Evolutionary conservation across 2,888 invertebrate genomes (phyloP), one percentile per base, ranked within the genome.

Genomic region (Lasioglossum zephyrum): DNA sequence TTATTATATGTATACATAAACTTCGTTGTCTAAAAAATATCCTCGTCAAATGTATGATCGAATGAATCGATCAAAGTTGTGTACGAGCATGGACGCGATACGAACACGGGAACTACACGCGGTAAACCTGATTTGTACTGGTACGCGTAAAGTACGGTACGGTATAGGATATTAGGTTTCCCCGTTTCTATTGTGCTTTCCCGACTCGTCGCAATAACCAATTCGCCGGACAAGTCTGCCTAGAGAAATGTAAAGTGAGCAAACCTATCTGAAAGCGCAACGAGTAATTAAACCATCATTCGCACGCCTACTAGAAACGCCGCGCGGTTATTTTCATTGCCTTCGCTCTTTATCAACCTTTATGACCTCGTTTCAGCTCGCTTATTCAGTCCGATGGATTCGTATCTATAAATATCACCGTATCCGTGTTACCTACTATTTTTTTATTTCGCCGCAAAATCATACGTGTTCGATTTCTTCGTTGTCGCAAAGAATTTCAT

Each of bases 271-370:
- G 90, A 90, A 92, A 91, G 90, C 87, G 85, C 91, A 90, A 90
- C 89, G 89, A 92, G 92, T 94, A 94, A 94, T 94, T 93, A 93
- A 94, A 93, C 86, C 86, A 93, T 93, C 93, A 93, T 86, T 93
- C 91, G 92, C 93, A 93, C 87, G 87, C 87, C 85, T 87, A 82
- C 84, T 79, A 73, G 79, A 81, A 77, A 73, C 79, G 73, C 69
- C 49, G 49, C 18, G 49, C 49, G 77, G 76, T 82, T 76, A 73
- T 84, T 74, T 31, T 73, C 31, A 47, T 72, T 77, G 44, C 63
- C 47, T 74, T 75, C 18, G 60, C 70, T 79, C 31, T 76, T 74
- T 69, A 36, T 47, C 63, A 76, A 44, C 36, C 39, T 81, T 31
- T 70, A 44, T 53, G 72, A 49, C 44, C 66, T 8, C 53, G 66